These are phyloP conservation scores for Gasterosteus nipponicus DNA, from an alignment of 2,113 vertebrate genomes.

Conservation along the genomic window DNA sequence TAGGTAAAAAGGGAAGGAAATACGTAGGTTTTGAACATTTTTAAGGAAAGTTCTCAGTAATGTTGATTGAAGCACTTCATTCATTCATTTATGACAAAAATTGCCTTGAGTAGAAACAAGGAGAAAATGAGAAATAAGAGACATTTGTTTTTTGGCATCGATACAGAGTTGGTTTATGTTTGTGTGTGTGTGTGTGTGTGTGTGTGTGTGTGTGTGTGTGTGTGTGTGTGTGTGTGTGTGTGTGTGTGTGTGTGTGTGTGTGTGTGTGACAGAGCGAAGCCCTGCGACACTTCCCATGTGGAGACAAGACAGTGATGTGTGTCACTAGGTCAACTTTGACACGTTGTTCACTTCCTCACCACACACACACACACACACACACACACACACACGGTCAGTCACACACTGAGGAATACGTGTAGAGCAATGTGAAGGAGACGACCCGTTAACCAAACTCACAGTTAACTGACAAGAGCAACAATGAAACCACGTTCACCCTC, in stretches of 20 bases:
- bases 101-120: background rate
- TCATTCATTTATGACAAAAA: background rate
- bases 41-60: background rate
- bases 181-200: slow-evolving; percentile 5
- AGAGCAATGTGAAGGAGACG: slow-evolving; percentile 29
- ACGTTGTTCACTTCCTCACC: slow-evolving; percentile 71
- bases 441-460: slow-evolving; percentile 49
- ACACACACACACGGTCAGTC: background rate
- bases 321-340: slow-evolving; percentile 73
- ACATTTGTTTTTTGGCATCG: background rate
- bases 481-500: slow-evolving; percentile 52
- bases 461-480: slow-evolving; percentile 52
- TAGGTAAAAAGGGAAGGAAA: background rate
- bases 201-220: too few relatives aligned
- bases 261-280: slow-evolving; percentile 36
- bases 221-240: slow-evolving; percentile 14
- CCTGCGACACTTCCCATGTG: slow-evolving; percentile 66
- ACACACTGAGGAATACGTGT: slow-evolving; percentile 1
- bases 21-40: background rate
- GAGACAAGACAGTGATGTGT: slow-evolving; percentile 62
- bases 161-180: background rate
- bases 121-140: background rate
- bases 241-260: slow-evolving; percentile 8
- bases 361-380: slow-evolving; percentile 28
- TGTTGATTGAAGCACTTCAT: background rate